A percentile compares a stretch with the other conserved stretches of the same genome.
Conservation (phyloP, 2,888 invertebrate genomes). For the Leuctra nigra region DNA sequence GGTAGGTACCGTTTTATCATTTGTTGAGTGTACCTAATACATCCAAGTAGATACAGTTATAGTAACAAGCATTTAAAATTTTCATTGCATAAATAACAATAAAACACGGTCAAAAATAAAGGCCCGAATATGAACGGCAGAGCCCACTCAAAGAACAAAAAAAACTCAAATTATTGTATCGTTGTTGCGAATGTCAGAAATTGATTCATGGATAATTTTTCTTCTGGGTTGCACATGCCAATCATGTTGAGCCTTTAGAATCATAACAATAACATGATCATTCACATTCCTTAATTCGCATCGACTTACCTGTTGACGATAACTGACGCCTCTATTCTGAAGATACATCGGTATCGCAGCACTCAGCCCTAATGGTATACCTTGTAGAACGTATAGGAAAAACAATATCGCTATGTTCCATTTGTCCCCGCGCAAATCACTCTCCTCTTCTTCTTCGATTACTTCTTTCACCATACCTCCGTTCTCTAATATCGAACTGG, state of each 20-base stretch:
- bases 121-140: too few species aligned
- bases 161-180: too few species aligned
- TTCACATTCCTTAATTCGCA: too few species aligned
- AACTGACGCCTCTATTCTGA: constrained; percentile 86
- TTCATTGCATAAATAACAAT: too few species aligned
- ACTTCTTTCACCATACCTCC: not conserved
- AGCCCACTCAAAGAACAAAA: not conserved
- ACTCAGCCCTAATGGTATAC: constrained; percentile 90
- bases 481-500: not conserved
- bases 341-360: constrained; percentile 93
- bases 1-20: too few species aligned
- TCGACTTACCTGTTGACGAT: constrained; percentile 78
- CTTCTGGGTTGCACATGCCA: not conserved
- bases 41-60: too few species aligned
- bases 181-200: too few species aligned
- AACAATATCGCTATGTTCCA: constrained; percentile 78
- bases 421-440: constrained; percentile 54
- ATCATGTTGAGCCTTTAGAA: too few species aligned
- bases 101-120: too few species aligned
- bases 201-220: not conserved
- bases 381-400: constrained; percentile 91
- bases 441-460: not conserved
- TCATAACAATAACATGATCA: too few species aligned
- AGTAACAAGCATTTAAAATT: too few species aligned
- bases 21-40: too few species aligned